Evolutionary conservation across 1,140 invertebrate genomes (phyloP), one percentile per base, ranked within the genome.

Genomic region (Calliopsis andreniformis): DNA sequence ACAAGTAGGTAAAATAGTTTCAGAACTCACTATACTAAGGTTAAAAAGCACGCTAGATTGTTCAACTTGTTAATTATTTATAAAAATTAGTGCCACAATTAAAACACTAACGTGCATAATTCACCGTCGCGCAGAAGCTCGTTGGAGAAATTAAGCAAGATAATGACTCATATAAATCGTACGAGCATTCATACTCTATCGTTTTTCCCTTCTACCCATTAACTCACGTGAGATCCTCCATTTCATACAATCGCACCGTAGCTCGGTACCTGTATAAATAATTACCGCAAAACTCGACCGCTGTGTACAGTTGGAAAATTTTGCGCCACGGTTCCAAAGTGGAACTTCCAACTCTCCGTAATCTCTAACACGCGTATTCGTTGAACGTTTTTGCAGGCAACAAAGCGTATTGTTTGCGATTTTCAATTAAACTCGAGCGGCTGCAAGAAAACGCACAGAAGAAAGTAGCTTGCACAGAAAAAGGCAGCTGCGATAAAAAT

Each of bases 131-230:
- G 3, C 23, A 16, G 61, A 16, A 23, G 30, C 39, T 28, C 32
- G 70, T n/a, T 23, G 70, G 66, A 73, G 66, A 61, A 73, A 73
- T 73, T 66, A 73, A 39, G 61, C 42, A 43, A 66, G 61, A 66
- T 73, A 73, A 73, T 73, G 61, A 66, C 49, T 35, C 39, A 28
- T 66, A 73, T 73, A 73, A 73, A 73, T 73, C 39, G 49, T 2
- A n/a, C n/a, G 35, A 72, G 55, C 49, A 63, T 30, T 73, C 66
- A 45, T 66, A 56, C 39, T 49, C 42, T 63, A 42, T 71, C 62
- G 32, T 55, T 23, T 58, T 30, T n/a, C 12, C 14, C 12, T 18
- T 2, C 20, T 1, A 12, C 7, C 35, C 35, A 10, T 35, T 16
- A 39, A 25, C 20, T 23, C 18, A 23, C 18, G 18, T 7, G 55